phyloP scores from a whole-genome alignment of 1,140 invertebrate genomes.

The Temnothorax nylanderi region DNA sequence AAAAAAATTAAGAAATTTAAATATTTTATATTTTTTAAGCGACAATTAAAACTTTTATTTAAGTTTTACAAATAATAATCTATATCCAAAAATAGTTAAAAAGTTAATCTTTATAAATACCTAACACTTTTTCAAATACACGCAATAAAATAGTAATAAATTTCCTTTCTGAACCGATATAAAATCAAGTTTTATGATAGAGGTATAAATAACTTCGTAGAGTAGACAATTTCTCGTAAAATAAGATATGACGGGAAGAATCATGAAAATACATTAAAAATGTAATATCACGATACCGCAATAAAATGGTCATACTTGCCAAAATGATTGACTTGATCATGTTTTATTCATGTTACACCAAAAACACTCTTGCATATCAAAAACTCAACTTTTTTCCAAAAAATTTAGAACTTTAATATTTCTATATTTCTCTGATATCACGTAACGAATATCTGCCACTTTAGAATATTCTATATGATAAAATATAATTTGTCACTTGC shows the following conservation, averaged over 20 bases:
- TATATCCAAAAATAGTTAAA: background rate
- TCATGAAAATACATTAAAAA: background rate
- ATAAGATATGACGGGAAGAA: background rate
- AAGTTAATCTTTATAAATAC: background rate
- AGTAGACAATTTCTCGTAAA: conserved; percentile 3
- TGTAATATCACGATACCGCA: background rate
- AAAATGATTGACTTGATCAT: background rate
- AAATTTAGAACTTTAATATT: background rate
- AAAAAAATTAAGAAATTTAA: too few species aligned
- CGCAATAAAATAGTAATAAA: background rate
- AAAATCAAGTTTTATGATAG: conserved; percentile 14
- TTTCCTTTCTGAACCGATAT: background rate
- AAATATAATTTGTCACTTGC: background rate
- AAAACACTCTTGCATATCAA: background rate
- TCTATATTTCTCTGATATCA: background rate
- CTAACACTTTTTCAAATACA: background rate
- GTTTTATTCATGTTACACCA: background rate
- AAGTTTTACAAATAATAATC: background rate
- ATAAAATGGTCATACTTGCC: background rate
- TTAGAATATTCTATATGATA: background rate
- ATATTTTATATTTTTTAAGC: too few species aligned
- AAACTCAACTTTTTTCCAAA: background rate
- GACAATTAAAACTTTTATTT: background rate
- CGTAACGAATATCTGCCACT: background rate
- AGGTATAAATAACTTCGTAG: conserved; percentile 15